These are phyloP conservation scores for Leptopilina syphax DNA, from an alignment of 2,888 invertebrate species.

Conservation along the genomic window DNA sequence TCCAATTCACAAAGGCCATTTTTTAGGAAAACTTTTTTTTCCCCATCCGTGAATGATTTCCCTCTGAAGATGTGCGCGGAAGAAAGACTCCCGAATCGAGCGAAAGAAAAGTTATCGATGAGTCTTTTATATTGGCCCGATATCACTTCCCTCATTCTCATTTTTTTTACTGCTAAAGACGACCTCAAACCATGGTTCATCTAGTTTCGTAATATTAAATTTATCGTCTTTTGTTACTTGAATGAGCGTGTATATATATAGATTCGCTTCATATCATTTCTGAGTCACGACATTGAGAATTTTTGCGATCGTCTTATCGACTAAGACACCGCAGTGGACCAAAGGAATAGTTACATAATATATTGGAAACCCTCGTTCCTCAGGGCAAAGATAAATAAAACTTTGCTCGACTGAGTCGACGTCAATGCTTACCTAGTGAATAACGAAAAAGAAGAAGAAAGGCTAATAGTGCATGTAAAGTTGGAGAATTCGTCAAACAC, in stretches of 20 bases:
- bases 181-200: background rate
- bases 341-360: conserved; percentile 24
- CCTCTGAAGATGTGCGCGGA: background rate
- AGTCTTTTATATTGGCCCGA: conserved; percentile 16
- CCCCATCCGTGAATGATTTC: conserved; percentile 11
- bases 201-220: conserved; percentile 39
- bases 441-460: conserved; percentile 25
- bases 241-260: background rate
- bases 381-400: conserved; percentile 58
- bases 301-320: conserved; percentile 35
- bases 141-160: background rate
- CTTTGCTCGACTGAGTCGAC: conserved; percentile 42
- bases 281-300: conserved; percentile 27
- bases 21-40: background rate
- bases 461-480: conserved; percentile 50
- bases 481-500: background rate
- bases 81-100: conserved; percentile 19
- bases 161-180: conserved; percentile 13
- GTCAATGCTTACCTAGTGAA: conserved; percentile 33
- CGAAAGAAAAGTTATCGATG: conserved; percentile 35
- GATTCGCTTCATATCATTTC: conserved; percentile 23
- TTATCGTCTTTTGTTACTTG: conserved; percentile 30
- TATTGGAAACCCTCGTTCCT: conserved; percentile 21
- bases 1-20: conserved; percentile 30
- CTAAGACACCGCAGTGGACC: conserved; percentile 29